A percentile compares a stretch with the other conserved stretches of the same genome.
Evolutionary conservation across 2,113 vertebrate species (phyloP).

Genomic region (Drymodes brunneopygia): DNA sequence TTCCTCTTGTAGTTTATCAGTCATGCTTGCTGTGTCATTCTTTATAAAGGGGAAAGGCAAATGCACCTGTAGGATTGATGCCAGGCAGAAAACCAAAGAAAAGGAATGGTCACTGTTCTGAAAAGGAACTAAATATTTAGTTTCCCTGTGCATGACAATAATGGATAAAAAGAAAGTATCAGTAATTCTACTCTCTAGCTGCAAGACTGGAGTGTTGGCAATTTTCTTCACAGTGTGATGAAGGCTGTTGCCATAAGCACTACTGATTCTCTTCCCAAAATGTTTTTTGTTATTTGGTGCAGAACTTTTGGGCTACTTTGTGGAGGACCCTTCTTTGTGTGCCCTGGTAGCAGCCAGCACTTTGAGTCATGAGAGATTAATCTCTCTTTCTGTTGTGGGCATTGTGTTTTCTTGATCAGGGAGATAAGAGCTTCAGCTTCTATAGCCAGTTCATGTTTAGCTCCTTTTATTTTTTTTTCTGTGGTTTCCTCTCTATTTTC

Average conservation of each 20-base stretch:
- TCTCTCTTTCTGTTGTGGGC: not conserved
- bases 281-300: not conserved
- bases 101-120: not conserved
- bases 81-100: not conserved
- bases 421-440: not conserved
- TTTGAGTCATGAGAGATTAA: not conserved
- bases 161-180: not conserved
- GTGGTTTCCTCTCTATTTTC: not conserved
- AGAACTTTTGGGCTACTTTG: not conserved
- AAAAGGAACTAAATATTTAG: not conserved
- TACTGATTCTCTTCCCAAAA: not conserved
- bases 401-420: not conserved
- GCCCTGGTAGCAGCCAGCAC: not conserved
- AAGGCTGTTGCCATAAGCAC: not conserved
- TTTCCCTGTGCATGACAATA: not conserved
- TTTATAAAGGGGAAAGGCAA: not conserved
- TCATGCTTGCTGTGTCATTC: not conserved
- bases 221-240: not conserved
- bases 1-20: not conserved
- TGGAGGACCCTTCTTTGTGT: not conserved
- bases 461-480: not conserved
- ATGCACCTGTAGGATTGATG: not conserved
- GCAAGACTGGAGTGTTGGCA: not conserved
- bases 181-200: not conserved
- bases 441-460: not conserved